phyloP scores from a whole-genome alignment of 2,113 vertebrate species.

The Pantherophis guttatus region DNA sequence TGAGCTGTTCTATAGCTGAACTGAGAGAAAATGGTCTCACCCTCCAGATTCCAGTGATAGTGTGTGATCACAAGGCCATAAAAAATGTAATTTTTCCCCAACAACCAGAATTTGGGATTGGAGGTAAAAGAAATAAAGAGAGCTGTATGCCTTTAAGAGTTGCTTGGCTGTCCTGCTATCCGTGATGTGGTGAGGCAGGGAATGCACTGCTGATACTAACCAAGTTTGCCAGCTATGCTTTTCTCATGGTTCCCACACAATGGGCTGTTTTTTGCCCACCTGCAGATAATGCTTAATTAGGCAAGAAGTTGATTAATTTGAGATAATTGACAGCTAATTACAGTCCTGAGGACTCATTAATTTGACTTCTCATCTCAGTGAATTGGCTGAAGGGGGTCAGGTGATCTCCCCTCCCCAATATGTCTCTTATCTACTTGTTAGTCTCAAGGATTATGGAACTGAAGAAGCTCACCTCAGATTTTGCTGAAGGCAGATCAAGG shows the following conservation, averaged over 20 bases:
- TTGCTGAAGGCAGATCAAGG: neutral
- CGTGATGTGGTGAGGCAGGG: slow-evolving; percentile 54
- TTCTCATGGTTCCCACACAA: slow-evolving; percentile 92
- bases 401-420: slow-evolving; percentile 51
- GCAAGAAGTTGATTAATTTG: slow-evolving; percentile 99
- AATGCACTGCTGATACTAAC: slow-evolving; percentile 81
- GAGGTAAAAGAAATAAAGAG: slow-evolving; percentile 23
- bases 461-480: slow-evolving; percentile 44
- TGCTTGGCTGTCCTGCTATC: slow-evolving; percentile 50
- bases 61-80: neutral
- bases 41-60: neutral
- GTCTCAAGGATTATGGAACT: neutral
- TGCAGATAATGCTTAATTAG: slow-evolving; percentile 97
- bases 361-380: slow-evolving; percentile 86
- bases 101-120: neutral
- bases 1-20: neutral
- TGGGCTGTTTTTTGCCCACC: slow-evolving; percentile 89
- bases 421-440: slow-evolving; percentile 31
- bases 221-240: slow-evolving; percentile 86
- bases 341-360: slow-evolving; percentile 86
- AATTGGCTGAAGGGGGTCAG: slow-evolving; percentile 81
- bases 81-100: neutral
- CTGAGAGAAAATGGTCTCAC: neutral
- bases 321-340: slow-evolving; percentile 99
- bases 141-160: slow-evolving; percentile 4